These are phyloP conservation scores for Hypanus sabinus DNA, from an alignment of 2,113 vertebrate genomes.

Conservation along the genomic window DNA sequence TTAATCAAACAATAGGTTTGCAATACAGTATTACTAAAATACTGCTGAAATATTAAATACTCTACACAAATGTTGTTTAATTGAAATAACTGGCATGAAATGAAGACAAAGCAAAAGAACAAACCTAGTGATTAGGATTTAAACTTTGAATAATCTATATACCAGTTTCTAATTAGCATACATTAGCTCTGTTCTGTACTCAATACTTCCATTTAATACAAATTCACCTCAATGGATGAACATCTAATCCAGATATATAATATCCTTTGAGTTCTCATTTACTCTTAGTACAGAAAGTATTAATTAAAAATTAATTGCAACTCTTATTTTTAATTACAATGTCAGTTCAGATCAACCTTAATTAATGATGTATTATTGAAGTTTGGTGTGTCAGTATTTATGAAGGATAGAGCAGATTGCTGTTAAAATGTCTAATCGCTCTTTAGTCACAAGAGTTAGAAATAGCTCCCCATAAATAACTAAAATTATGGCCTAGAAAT, in stretches of 20 bases:
- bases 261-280: background rate
- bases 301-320: background rate
- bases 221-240: background rate
- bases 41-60: too few species aligned
- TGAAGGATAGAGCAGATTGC: background rate
- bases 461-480: background rate
- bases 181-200: background rate
- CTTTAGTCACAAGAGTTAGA: background rate
- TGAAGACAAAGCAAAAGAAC: background rate
- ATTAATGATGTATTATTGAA: background rate
- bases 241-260: background rate
- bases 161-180: background rate
- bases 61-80: background rate
- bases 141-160: background rate
- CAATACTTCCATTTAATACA: background rate
- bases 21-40: too few species aligned
- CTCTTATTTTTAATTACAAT: background rate
- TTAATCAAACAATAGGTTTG: too few species aligned
- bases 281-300: background rate
- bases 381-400: background rate
- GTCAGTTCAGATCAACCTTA: slow-evolving; percentile 1
- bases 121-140: background rate
- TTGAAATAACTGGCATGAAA: background rate
- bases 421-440: background rate
- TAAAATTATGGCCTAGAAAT: background rate